Evolutionary conservation across 1,140 invertebrate species (phyloP), one percentile per base, ranked within the genome.

Genomic region (Anastrepha ludens): DNA sequence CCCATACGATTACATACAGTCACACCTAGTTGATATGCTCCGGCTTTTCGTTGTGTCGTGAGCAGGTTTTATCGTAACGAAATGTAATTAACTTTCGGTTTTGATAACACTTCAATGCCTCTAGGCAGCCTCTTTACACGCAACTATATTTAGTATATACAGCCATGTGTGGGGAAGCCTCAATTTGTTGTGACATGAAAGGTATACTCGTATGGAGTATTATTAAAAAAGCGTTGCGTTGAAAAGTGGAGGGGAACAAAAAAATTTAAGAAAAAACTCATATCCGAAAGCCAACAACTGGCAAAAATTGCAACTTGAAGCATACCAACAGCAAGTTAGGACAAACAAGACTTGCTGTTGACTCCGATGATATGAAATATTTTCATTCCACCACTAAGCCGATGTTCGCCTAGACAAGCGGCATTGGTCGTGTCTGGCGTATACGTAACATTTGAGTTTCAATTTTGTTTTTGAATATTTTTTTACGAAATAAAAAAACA

Each of bases 71-170:
- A 47, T 41, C 70, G 70, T 74, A 74, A 74, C 70, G 70, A 74
- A 74, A 74, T 47, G 44, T 74, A 74, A 74, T 74, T 74, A 74
- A 74, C 70, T 74, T 74, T 74, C 70, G 44, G 44, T 74, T 74
- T 74, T 74, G 70, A 47, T 74, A 74, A 74, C 70, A 74, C 70
- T 74, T 74, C 70, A 50, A 47, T 74, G 70, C 67, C 41, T 70
- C 67, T 17, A 70, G 13, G 9, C 70, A 20, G 5, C 44, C 13
- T 17, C 44, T 17, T 6, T 74, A 41, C 70, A 50, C 17, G 13
- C 44, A 2, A 74, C 15, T 29, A 29, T 29, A 29, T 29, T 29
- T 29, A 29, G 29, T 29, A 29, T 29, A 29, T 29, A 29, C 29
- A 29, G 29, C 29, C 70, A 15, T 17, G 15, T 47, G 67, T 41